These are phyloP conservation scores for Andrena bucephala DNA, from an alignment of 2,888 invertebrate genomes.

Conservation along the genomic window DNA sequence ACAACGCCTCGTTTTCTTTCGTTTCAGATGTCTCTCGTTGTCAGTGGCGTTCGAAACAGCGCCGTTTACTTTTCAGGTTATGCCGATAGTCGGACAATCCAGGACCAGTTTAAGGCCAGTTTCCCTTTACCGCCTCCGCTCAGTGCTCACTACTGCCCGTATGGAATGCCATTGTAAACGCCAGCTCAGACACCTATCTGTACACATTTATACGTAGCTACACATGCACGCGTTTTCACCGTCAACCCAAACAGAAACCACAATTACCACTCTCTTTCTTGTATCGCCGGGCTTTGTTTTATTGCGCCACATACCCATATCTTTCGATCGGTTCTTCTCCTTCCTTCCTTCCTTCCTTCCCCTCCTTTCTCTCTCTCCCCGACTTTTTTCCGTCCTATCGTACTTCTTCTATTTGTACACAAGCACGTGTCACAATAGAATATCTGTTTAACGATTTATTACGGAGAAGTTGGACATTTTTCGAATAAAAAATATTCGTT, in stretches of 20 bases:
- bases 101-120: conserved; percentile 57
- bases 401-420: too few species aligned
- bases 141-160: conserved; percentile 8
- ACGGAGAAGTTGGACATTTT: too few species aligned
- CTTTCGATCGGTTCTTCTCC: conserved; percentile 6
- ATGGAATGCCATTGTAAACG: conserved; percentile 37
- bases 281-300: neutral
- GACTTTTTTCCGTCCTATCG: too few species aligned
- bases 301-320: too few species aligned
- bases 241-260: conserved; percentile 11
- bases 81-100: conserved; percentile 52
- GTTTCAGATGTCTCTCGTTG: conserved; percentile 38
- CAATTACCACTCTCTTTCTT: neutral
- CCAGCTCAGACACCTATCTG: conserved; percentile 26
- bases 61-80: conserved; percentile 65
- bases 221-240: neutral
- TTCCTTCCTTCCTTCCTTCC: too few species aligned
- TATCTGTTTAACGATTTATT: too few species aligned
- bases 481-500: too few species aligned
- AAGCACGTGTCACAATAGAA: too few species aligned
- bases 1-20: conserved; percentile 11
- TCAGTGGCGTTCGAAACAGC: conserved; percentile 48
- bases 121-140: conserved; percentile 33
- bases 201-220: too few species aligned
- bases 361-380: too few species aligned